phyloP scores from a whole-genome alignment of 2,888 invertebrate genomes.

The Hirtodrosophila confusa region DNA sequence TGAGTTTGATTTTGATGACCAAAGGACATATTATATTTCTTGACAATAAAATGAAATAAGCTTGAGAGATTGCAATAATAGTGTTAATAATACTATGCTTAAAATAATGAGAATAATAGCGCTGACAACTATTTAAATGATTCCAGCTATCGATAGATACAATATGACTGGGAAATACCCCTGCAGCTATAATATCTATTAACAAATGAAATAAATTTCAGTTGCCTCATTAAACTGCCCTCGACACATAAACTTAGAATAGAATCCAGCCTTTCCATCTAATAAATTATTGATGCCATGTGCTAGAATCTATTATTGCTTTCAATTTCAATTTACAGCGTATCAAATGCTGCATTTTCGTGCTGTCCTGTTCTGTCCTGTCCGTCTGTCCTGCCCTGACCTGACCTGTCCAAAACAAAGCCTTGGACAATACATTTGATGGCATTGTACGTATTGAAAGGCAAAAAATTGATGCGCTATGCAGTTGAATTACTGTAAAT shows the following conservation, averaged over 20 bases:
- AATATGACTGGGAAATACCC: no score
- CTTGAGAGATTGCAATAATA: no score
- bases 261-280: neutral
- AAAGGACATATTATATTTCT: no score
- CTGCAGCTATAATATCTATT: no score
- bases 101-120: no score
- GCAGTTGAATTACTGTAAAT: constrained; percentile 67
- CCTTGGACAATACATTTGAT: constrained; percentile 7
- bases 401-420: neutral
- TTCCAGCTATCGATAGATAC: no score
- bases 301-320: neutral
- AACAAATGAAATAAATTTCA: neutral
- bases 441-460: neutral
- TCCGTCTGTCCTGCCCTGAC: neutral
- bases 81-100: no score
- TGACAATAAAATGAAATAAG: no score
- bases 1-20: no score
- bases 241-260: neutral
- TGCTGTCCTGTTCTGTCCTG: constrained; percentile 11
- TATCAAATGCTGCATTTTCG: constrained; percentile 48
- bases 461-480: constrained; percentile 16
- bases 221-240: neutral
- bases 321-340: constrained; percentile 8
- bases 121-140: no score
- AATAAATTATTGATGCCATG: neutral